Percentiles rank a stretch among this genome's conserved stretches.
These are phyloP conservation scores for Sitobion miscanthi DNA, from an alignment of 1,140 invertebrate genomes.

Conservation along the genomic window DNA sequence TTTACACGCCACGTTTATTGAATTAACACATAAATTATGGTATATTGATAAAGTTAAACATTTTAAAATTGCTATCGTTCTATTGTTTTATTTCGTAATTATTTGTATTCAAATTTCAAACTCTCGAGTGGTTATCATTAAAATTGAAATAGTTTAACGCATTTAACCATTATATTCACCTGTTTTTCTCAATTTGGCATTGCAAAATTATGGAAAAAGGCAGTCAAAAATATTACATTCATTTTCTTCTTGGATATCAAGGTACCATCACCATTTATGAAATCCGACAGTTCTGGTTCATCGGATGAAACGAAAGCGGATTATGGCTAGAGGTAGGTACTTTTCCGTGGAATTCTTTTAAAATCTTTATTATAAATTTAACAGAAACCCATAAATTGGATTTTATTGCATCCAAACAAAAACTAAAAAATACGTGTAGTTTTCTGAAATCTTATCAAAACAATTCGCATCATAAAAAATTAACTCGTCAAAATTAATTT, in stretches of 20 bases:
- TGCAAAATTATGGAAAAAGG: background rate
- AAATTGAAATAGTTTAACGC: background rate
- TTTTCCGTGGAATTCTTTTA: background rate
- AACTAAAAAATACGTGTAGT: background rate
- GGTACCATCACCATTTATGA: background rate
- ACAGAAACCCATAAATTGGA: background rate
- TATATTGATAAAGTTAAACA: background rate
- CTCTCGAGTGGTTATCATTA: background rate
- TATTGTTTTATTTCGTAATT: background rate
- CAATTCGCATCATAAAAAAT: background rate
- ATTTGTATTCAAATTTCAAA: background rate
- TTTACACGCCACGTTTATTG: too few relatives aligned
- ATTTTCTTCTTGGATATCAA: background rate
- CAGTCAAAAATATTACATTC: background rate
- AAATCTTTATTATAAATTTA: slow-evolving; percentile 2
- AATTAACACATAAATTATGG: too few relatives aligned
- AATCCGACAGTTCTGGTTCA: background rate
- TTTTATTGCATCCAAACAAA: background rate
- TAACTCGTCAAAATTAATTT: background rate
- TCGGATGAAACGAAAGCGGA: background rate
- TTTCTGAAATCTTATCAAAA: background rate
- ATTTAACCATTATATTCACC: too few relatives aligned
- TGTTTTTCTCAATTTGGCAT: background rate
- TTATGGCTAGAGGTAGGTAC: background rate
- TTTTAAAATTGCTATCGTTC: background rate